Evolutionary conservation across 1,140 invertebrate species (phyloP).

Genomic region (Lucilia cuprina): DNA sequence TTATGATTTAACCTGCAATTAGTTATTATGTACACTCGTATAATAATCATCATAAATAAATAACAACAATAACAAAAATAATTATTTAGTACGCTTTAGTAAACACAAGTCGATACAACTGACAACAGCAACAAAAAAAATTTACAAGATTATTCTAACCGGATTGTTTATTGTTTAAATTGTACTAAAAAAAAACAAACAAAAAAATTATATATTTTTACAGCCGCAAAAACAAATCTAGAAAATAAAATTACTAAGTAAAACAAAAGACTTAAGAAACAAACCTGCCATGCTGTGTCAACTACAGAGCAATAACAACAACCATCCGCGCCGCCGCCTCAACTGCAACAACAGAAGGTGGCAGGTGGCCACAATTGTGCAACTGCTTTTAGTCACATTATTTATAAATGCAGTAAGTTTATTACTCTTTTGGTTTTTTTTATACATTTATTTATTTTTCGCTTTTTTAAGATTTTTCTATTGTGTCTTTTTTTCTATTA

Average conservation of each 20-base stretch:
- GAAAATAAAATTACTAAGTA: not conserved
- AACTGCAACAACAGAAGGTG: not conserved
- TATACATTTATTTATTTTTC: not conserved
- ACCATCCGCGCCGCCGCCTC: not conserved
- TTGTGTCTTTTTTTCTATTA: not conserved
- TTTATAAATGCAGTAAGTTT: slow-evolving; percentile 16
- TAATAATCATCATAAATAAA: no score
- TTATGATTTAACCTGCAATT: not conserved
- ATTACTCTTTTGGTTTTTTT: not conserved
- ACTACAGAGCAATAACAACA: not conserved
- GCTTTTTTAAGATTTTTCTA: not conserved
- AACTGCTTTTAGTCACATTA: slow-evolving; percentile 18
- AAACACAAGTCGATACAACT: not conserved
- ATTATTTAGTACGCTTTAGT: not conserved
- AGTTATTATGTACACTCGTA: no score
- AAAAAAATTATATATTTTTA: not conserved
- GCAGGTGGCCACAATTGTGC: slow-evolving; percentile 23
- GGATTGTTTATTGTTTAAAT: slow-evolving; percentile 2
- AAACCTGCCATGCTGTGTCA: slow-evolving; percentile 16
- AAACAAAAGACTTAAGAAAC: slow-evolving; percentile 32
- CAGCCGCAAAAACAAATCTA: not conserved
- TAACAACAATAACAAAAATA: not conserved
- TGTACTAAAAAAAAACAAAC: slow-evolving; percentile 10
- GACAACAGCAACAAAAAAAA: not conserved
- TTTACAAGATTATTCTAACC: not conserved